Conservation (phyloP, 1,140 invertebrate genomes). For the Bombus confusus region DNA sequence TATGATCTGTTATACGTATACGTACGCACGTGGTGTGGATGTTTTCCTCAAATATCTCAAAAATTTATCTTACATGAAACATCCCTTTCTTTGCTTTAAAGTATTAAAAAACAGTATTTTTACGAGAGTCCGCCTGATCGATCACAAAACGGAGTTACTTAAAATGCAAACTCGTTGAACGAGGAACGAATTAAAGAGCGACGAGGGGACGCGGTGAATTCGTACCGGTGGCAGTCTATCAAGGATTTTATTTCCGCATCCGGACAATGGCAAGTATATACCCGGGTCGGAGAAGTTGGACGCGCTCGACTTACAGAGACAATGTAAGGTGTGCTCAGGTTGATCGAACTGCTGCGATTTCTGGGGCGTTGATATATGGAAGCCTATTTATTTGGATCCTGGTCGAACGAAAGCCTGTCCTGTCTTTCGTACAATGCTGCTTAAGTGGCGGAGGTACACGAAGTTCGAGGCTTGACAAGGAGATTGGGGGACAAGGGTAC, state of each 20-base stretch:
- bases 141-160: neutral
- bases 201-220: neutral
- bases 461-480: conserved; percentile 65
- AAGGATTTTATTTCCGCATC: neutral
- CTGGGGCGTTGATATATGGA: conserved; percentile 73
- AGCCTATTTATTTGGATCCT: conserved; percentile 74
- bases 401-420: conserved; percentile 72
- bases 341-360: conserved; percentile 57
- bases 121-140: neutral
- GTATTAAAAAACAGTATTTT: neutral
- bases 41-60: neutral
- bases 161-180: neutral
- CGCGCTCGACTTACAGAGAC: conserved; percentile 51
- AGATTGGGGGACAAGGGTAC: conserved; percentile 76
- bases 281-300: conserved; percentile 16
- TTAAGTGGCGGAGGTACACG: conserved; percentile 62
- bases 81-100: neutral
- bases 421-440: conserved; percentile 59
- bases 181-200: neutral
- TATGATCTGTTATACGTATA: neutral
- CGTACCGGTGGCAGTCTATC: neutral
- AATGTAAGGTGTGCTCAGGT: conserved; percentile 50
- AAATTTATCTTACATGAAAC: neutral
- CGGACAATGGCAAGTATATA: neutral
- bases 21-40: neutral